phyloP scores from a whole-genome alignment of 2,797 vertebrate genomes.

The Cryptoblepharus egeriae region DNA sequence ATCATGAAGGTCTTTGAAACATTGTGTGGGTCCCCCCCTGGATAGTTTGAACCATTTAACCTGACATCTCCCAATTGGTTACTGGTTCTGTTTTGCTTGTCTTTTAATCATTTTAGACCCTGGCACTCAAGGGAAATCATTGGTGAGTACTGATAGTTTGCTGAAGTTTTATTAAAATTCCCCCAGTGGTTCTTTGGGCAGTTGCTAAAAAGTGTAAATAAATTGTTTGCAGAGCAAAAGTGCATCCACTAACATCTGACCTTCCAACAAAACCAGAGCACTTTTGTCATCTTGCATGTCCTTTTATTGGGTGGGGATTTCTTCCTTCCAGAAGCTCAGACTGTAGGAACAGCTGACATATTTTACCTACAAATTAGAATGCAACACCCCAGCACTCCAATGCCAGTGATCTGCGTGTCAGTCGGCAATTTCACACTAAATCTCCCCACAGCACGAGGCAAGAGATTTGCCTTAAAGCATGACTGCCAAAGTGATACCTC shows the following conservation, averaged over 20 bases:
- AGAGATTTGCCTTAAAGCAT: not conserved
- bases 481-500: not conserved
- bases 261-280: not conserved
- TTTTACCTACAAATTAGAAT: not conserved
- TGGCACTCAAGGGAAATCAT: not conserved
- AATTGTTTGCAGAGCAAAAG: no score
- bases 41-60: no score
- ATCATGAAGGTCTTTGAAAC: no score
- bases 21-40: no score
- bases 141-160: not conserved
- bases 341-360: not conserved
- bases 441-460: not conserved
- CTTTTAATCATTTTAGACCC: conserved; percentile 1
- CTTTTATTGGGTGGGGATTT: not conserved
- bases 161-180: not conserved
- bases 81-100: not conserved
- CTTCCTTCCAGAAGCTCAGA: not conserved
- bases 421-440: not conserved
- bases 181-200: no score
- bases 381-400: not conserved
- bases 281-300: not conserved
- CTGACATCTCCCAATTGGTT: not conserved
- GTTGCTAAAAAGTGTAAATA: no score
- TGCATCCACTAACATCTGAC: conserved; percentile 13
- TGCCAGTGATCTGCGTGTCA: not conserved